Evolutionary conservation across 2,797 vertebrate genomes (phyloP).

Genomic region (Pseudochirops corinnae): DNA sequence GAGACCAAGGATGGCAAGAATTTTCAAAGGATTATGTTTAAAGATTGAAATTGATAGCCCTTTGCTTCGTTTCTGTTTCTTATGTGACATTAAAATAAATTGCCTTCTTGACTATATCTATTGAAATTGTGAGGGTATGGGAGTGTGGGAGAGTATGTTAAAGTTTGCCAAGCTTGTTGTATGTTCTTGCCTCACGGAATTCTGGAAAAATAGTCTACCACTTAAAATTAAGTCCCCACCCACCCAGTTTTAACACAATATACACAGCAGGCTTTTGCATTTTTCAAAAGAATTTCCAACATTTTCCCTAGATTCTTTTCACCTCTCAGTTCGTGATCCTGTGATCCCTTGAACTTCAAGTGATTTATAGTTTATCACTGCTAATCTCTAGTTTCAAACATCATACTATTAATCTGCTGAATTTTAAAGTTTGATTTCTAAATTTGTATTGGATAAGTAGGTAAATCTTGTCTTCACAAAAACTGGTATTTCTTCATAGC

Average conservation of each 20-base stretch:
- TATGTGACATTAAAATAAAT: conserved; percentile 4
- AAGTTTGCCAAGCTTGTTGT: not conserved
- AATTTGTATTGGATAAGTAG: not conserved
- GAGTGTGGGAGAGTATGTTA: not conserved
- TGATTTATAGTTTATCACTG: not conserved
- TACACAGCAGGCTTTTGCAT: not conserved
- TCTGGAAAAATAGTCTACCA: conserved; percentile 13
- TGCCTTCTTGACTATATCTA: not conserved
- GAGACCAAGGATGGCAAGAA: conserved; percentile 30
- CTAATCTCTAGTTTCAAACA: conserved; percentile 12
- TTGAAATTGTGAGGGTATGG: not conserved
- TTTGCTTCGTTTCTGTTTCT: not conserved
- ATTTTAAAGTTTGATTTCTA: conserved; percentile 18
- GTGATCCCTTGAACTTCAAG: not conserved
- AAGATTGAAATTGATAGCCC: not conserved
- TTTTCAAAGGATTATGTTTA: not conserved
- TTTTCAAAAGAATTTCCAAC: not conserved
- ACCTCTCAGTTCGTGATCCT: not conserved
- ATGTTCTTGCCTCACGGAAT: not conserved
- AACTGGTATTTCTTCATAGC: not conserved
- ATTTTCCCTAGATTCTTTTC: conserved; percentile 2
- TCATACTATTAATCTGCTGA: not conserved
- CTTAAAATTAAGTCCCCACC: not conserved
- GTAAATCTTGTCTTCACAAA: conserved; percentile 5
- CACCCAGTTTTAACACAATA: not conserved